These are phyloP conservation scores for Echinops telfairi DNA, from an alignment of 2,113 vertebrate genomes.

Conservation along the genomic window DNA sequence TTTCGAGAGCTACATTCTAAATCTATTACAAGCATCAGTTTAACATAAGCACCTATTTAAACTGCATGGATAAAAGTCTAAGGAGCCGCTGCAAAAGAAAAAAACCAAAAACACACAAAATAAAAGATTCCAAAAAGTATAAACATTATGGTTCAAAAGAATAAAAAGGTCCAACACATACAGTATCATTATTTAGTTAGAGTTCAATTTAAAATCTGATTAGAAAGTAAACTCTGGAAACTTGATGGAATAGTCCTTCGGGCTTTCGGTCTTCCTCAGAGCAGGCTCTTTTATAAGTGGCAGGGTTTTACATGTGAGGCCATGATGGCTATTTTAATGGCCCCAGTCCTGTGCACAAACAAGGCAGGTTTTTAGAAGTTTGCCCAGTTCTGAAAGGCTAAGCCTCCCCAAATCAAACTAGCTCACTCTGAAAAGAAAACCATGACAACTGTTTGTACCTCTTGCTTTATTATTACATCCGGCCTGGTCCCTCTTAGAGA, in stretches of 20 bases:
- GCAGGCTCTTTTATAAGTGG: too few species aligned
- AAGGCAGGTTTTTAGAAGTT: conserved; percentile 74
- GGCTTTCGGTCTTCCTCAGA: too few species aligned
- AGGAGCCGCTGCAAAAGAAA: conserved; percentile 21
- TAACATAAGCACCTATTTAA: conserved; percentile 34
- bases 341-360: conserved; percentile 74
- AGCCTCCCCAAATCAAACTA: conserved; percentile 81
- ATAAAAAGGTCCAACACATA: background rate
- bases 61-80: conserved; percentile 19
- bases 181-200: background rate
- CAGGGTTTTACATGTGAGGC: conserved; percentile 44
- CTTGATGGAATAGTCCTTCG: conserved; percentile 49
- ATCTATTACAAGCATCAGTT: background rate
- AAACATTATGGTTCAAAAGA: background rate
- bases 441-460: conserved; percentile 90
- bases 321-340: conserved; percentile 60
- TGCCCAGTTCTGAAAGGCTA: conserved; percentile 73
- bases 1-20: conserved; percentile 37
- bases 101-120: too few species aligned
- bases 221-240: conserved; percentile 52
- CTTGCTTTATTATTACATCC: conserved; percentile 89
- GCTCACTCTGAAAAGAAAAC: conserved; percentile 87
- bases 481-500: conserved; percentile 89
- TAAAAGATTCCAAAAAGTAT: background rate
- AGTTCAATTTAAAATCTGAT: conserved; percentile 53